These are phyloP conservation scores for Dromiciops gliroides DNA, from an alignment of 2,113 vertebrate species.

Conservation along the genomic window DNA sequence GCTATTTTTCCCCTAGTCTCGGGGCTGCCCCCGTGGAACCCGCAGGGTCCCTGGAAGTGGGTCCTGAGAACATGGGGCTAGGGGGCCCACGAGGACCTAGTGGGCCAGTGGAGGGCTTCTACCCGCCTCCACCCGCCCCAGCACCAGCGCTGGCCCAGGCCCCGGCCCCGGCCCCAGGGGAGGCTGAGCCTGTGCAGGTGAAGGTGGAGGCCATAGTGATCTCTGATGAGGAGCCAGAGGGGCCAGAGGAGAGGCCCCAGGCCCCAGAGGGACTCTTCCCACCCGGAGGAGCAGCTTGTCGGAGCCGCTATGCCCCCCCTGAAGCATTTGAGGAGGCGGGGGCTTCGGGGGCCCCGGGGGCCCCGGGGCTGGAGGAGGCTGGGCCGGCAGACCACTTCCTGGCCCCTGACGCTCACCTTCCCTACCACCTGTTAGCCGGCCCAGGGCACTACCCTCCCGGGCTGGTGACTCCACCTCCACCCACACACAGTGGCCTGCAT, in stretches of 20 bases:
- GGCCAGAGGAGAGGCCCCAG: conserved; percentile 58
- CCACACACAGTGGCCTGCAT: conserved; percentile 62
- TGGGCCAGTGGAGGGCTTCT: conserved; percentile 66
- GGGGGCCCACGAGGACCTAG: conserved; percentile 69
- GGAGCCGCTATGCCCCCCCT: conserved; percentile 64
- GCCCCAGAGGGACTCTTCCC: conserved; percentile 68
- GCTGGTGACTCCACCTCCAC: conserved; percentile 75
- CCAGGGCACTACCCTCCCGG: conserved; percentile 74
- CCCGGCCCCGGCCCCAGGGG: conserved; percentile 48
- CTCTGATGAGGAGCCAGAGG: conserved; percentile 91
- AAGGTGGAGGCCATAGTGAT: conserved; percentile 96
- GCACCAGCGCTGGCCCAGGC: background rate
- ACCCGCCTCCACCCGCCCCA: conserved; percentile 30
- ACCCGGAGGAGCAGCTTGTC: conserved; percentile 11
- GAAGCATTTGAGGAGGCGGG: conserved; percentile 75
- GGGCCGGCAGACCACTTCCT: conserved; percentile 84
- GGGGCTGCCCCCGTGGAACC: conserved; percentile 55
- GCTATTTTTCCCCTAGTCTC: conserved; percentile 69
- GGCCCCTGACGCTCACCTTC: conserved; percentile 77
- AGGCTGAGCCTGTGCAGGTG: conserved; percentile 81
- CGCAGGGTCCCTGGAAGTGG: conserved; percentile 62
- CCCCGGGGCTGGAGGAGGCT: conserved; percentile 81
- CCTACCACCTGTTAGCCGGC: conserved; percentile 82
- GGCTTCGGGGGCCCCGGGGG: conserved; percentile 10
- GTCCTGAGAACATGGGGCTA: conserved; percentile 62